phyloP scores from a whole-genome alignment of 2,797 vertebrate species.

The Thunnus albacares region DNA sequence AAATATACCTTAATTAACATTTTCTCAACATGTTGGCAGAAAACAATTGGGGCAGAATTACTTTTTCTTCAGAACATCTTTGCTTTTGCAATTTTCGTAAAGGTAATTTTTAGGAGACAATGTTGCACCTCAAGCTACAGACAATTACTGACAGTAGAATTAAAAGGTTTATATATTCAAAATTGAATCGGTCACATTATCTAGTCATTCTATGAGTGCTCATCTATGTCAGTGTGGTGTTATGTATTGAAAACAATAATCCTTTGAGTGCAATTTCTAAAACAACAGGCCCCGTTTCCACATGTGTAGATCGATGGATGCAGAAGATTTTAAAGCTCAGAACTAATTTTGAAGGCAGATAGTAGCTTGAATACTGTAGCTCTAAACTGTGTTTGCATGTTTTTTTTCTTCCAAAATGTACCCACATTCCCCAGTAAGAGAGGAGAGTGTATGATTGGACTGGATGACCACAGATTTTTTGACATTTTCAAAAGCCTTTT shows the following conservation, averaged over 20 bases:
- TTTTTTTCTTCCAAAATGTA: background rate
- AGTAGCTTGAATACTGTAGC: too few species aligned
- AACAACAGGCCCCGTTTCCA: background rate
- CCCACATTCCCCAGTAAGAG: background rate
- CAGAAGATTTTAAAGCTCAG: background rate
- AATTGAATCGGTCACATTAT: background rate
- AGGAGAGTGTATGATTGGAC: background rate
- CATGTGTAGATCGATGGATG: background rate
- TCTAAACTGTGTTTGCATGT: too few species aligned
- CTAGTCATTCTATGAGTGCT: background rate
- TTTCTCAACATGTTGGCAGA: too few species aligned
- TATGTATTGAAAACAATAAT: background rate
- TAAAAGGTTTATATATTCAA: background rate
- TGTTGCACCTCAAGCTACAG: conserved; percentile 3
- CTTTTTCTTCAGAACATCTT: too few species aligned
- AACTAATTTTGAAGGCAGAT: background rate
- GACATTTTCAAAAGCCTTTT: too few species aligned
- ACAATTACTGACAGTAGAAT: background rate
- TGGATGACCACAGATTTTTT: too few species aligned
- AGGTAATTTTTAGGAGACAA: background rate
- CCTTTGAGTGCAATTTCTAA: background rate
- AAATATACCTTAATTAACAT: too few species aligned
- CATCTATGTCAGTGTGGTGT: background rate
- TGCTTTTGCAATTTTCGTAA: background rate
- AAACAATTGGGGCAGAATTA: too few species aligned